Evolutionary conservation across 2,797 vertebrate species (phyloP).

Genomic region (Sarcophilus harrisii): DNA sequence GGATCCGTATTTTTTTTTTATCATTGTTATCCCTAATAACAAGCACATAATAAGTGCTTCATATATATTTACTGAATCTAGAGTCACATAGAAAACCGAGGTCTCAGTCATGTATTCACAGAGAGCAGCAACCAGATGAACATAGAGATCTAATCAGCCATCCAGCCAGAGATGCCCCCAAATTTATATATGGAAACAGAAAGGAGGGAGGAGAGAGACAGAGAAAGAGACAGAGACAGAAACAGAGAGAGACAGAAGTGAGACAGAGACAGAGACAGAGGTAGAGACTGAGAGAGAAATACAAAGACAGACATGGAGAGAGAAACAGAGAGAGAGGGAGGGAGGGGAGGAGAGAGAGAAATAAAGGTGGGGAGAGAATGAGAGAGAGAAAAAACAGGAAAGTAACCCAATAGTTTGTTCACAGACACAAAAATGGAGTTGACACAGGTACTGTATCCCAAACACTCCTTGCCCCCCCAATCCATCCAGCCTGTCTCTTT

Average conservation of each 20-base stretch:
- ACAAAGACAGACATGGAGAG: neutral
- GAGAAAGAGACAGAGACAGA: neutral
- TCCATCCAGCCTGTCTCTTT: neutral
- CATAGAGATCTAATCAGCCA: neutral
- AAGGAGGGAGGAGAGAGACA: neutral
- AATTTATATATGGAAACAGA: neutral
- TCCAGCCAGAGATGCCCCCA: neutral
- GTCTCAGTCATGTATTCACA: neutral
- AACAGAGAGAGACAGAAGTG: no score
- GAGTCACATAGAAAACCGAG: neutral
- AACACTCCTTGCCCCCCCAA: neutral
- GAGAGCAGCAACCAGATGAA: neutral
- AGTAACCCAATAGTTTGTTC: neutral
- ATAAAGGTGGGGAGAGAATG: no score
- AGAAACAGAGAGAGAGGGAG: neutral
- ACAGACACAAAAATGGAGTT: neutral
- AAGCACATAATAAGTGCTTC: neutral
- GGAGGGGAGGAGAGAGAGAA: neutral
- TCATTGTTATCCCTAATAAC: neutral
- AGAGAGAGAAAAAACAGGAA: neutral
- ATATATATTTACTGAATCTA: neutral
- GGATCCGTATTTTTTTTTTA: neutral
- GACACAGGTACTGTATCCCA: neutral
- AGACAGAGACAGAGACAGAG: neutral
- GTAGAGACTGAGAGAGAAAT: neutral